Evolutionary conservation across 2,113 vertebrate species (phyloP).

Genomic region (Sinocyclocheilus anshuiensis): DNA sequence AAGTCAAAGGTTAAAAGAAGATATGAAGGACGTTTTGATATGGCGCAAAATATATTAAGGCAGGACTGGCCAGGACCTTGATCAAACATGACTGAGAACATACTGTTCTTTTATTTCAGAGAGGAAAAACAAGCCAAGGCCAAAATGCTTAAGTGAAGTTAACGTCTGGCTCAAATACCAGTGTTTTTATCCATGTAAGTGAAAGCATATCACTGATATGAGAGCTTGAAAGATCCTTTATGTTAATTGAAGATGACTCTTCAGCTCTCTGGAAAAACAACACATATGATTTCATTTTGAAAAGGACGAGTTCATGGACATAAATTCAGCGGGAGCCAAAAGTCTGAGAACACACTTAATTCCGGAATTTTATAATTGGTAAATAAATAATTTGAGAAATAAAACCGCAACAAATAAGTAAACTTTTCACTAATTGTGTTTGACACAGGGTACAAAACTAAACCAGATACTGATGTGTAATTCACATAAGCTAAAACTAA

Average conservation of each 20-base stretch:
- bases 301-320: neutral
- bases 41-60: neutral
- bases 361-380: no score
- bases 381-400: no score
- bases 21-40: constrained; percentile 19
- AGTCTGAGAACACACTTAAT: neutral
- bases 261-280: neutral
- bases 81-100: constrained; percentile 26
- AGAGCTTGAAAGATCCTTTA: neutral
- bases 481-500: neutral
- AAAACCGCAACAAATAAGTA: neutral
- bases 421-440: neutral
- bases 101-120: constrained; percentile 30
- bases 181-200: constrained; percentile 4
- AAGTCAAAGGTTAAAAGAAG: constrained; percentile 24
- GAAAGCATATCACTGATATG: neutral
- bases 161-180: neutral
- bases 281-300: neutral
- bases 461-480: neutral
- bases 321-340: neutral
- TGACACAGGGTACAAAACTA: neutral
- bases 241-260: neutral
- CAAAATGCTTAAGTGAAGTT: constrained; percentile 13
- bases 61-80: constrained; percentile 12
- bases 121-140: constrained; percentile 23